These are phyloP conservation scores for Halictus ligatus DNA, from an alignment of 2,888 invertebrate species.

Conservation along the genomic window DNA sequence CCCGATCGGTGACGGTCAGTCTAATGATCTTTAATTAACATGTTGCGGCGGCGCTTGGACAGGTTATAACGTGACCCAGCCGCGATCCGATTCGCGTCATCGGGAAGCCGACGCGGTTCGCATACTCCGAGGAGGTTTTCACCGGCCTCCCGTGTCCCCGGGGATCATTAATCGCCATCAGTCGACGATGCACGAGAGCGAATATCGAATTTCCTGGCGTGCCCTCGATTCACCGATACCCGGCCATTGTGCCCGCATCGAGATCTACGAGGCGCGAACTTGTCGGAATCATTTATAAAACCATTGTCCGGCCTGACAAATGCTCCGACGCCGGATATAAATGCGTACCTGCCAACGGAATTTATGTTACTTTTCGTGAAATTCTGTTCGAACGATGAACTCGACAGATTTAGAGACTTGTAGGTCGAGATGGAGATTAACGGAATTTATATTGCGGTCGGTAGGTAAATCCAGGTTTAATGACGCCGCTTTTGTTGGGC, in stretches of 20 bases:
- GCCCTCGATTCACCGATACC: slow-evolving; percentile 75
- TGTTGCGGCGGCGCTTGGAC: slow-evolving; percentile 11
- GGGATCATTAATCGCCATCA: slow-evolving; percentile 71
- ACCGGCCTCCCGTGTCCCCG: slow-evolving; percentile 1
- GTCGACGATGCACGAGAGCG: slow-evolving; percentile 68
- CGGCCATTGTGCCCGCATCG: slow-evolving; percentile 66
- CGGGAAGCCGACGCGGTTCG: background rate
- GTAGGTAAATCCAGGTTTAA: background rate
- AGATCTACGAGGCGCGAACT: slow-evolving; percentile 66
- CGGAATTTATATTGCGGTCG: background rate
- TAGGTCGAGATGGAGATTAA: background rate
- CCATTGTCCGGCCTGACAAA: slow-evolving; percentile 68
- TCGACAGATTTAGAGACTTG: slow-evolving; percentile 3
- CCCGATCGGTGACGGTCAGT: background rate
- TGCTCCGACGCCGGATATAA: slow-evolving; percentile 48
- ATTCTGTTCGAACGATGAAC: slow-evolving; percentile 38
- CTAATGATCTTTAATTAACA: slow-evolving; percentile 53
- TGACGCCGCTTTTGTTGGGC: background rate
- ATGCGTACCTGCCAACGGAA: slow-evolving; percentile 39
- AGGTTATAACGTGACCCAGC: background rate
- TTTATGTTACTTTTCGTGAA: slow-evolving; percentile 52
- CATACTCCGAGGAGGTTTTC: background rate
- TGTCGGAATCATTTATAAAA: slow-evolving; percentile 68
- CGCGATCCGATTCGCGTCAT: slow-evolving; percentile 30
- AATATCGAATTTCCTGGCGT: slow-evolving; percentile 78